Evolutionary conservation across 2,113 vertebrate genomes (phyloP).

Genomic region (Perca flavescens): DNA sequence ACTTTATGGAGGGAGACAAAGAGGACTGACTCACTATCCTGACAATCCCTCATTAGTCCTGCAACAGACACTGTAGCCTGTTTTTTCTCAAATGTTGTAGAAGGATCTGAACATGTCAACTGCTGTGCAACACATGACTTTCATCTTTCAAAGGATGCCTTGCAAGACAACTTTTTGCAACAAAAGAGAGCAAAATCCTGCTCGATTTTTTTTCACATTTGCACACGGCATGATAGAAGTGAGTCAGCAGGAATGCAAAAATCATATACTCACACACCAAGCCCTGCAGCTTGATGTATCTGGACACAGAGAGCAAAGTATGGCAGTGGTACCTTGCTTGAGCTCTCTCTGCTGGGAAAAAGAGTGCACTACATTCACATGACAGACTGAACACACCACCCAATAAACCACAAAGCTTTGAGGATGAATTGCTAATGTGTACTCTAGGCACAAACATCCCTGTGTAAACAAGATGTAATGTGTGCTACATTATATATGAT

Average conservation of each 20-base stretch:
- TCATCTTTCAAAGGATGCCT: background rate
- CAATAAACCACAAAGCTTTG: background rate
- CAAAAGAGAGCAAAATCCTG: background rate
- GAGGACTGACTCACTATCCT: slow-evolving; percentile 26
- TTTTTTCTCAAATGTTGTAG: background rate
- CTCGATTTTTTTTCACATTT: background rate
- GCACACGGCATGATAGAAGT: background rate
- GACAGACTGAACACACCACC: background rate
- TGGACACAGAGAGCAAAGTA: background rate
- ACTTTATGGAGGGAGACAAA: slow-evolving; percentile 26
- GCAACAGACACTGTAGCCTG: background rate
- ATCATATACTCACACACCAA: background rate
- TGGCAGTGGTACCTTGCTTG: slow-evolving; percentile 22
- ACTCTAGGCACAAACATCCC: slow-evolving; percentile 2
- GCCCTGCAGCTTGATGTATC: background rate
- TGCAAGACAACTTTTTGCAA: background rate
- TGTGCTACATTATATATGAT: background rate
- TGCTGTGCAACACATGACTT: background rate
- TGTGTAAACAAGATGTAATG: background rate
- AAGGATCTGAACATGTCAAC: background rate
- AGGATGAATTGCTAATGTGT: background rate
- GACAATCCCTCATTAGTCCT: background rate
- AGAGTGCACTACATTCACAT: slow-evolving; percentile 57
- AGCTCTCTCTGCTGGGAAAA: slow-evolving; percentile 74
- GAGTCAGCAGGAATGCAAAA: background rate